Conservation (phyloP, 2,113 vertebrate genomes). For the Pandion haliaetus region DNA sequence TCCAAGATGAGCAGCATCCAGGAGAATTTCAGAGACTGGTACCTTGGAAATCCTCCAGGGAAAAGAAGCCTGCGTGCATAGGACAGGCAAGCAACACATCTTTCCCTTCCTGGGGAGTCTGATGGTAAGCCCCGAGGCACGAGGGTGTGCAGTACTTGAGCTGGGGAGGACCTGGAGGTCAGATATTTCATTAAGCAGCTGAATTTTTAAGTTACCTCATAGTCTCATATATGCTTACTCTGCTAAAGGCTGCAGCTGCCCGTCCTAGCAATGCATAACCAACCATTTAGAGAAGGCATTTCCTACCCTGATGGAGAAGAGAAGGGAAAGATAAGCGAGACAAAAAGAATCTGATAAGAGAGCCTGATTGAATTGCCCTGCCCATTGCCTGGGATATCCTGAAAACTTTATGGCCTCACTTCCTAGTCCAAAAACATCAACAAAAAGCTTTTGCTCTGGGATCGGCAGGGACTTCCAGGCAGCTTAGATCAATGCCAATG, state of each 20-base stretch:
- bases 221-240: neutral
- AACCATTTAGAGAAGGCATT: neutral
- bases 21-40: neutral
- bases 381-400: neutral
- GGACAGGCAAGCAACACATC: neutral
- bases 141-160: neutral
- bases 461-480: neutral
- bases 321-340: neutral
- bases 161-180: neutral
- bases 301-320: neutral
- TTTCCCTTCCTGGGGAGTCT: neutral
- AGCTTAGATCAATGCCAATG: neutral
- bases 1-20: neutral
- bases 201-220: neutral
- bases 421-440: neutral
- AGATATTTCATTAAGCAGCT: neutral
- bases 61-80: neutral
- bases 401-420: neutral
- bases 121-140: fast-evolving
- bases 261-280: neutral
- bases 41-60: neutral
- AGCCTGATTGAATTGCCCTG: neutral
- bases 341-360: neutral
- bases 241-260: neutral
- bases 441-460: neutral